phyloP scores from a whole-genome alignment of 2,797 vertebrate genomes.

The Smutsia temminckii region DNA sequence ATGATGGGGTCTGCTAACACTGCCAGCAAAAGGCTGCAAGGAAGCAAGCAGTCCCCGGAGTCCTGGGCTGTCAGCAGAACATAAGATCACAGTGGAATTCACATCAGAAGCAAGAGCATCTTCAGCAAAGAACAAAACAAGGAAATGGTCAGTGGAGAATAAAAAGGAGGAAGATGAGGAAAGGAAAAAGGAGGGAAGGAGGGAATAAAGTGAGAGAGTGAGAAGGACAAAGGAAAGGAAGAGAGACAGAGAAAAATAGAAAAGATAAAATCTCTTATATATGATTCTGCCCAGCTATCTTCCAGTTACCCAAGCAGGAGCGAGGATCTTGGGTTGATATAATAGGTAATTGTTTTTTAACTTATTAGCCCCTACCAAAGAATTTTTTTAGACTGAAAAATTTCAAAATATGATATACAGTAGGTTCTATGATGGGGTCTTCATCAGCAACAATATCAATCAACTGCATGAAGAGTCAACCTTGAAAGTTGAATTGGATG shows the following conservation, averaged over 20 bases:
- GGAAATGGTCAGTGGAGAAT: too few relatives aligned
- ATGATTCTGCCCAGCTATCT: not conserved
- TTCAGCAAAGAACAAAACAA: not conserved
- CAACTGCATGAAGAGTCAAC: not conserved
- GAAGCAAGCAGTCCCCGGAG: not conserved
- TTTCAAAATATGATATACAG: not conserved
- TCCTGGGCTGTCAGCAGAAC: not conserved
- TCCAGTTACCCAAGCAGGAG: not conserved
- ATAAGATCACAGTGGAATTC: not conserved
- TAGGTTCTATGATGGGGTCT: not conserved
- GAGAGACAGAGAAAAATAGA: not conserved
- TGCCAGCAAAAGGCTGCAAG: not conserved
- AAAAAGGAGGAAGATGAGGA: not conserved
- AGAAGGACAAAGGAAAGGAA: accelerated
- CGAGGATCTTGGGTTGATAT: not conserved
- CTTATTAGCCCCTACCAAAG: constrained; percentile 6
- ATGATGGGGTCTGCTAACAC: not conserved
- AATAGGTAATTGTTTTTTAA: not conserved
- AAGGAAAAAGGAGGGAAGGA: accelerated
- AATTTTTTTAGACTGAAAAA: constrained; percentile 29
- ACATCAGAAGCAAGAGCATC: not conserved
- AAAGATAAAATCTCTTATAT: not conserved
- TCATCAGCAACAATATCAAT: constrained; percentile 32
- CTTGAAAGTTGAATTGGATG: constrained; percentile 39
- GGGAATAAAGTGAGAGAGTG: not conserved